Base-by-base conservation (phyloP, 1,140 invertebrate genomes). In the Arion vulgaris region DNA sequence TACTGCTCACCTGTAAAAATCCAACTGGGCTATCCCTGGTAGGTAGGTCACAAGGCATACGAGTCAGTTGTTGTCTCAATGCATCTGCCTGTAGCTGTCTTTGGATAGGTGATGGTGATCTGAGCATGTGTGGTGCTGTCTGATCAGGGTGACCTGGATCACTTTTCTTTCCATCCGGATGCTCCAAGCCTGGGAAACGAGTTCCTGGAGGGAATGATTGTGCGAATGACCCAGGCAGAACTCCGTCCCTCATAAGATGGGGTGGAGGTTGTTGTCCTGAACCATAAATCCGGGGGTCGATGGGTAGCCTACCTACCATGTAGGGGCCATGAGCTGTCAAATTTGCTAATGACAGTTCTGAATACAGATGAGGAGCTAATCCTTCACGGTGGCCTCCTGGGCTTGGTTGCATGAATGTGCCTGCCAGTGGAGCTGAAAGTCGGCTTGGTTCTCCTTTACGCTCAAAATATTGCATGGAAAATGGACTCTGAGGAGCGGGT, bases 261-360 rank as follows among this genome's bases (percentile, higher is more conserved):
- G 82, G 73, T 26, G 73, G 71, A n/a, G 77, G 69, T 49, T 85
- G 84, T 74, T 85, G 84, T 4, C 76, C 76, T 66, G 57, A 36
- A 26, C 45, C 71, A 57, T 80, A 85, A 13, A 85, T 39, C 7
- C 80, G 74, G 15, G 87, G 84, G 57, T 88, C 85, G 9, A 88
- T 57, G 0, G 79, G 77, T 39, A 86, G 57, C 19, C 83, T 80
- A 57, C 91, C 93, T 95, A 96, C 71, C 32, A 82, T 76, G 80
- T 82, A 85, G 0, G 72, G 69, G 32, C 41, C 26, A 39, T 74
- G 72, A 23, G 93, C 34, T 95, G 95, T 91, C 97, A 96, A 17
- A 95, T 95, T 88, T 96, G 95, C 51, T 95, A 95, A 77, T 94
- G 94, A 51, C 95, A 85, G 49, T 19, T 85, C 87, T 15, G 82